Percentiles rank a stretch among this genome's conserved stretches.
phyloP scores from a whole-genome alignment of 1,140 invertebrate genomes.

The Branchinecta lindahli region DNA sequence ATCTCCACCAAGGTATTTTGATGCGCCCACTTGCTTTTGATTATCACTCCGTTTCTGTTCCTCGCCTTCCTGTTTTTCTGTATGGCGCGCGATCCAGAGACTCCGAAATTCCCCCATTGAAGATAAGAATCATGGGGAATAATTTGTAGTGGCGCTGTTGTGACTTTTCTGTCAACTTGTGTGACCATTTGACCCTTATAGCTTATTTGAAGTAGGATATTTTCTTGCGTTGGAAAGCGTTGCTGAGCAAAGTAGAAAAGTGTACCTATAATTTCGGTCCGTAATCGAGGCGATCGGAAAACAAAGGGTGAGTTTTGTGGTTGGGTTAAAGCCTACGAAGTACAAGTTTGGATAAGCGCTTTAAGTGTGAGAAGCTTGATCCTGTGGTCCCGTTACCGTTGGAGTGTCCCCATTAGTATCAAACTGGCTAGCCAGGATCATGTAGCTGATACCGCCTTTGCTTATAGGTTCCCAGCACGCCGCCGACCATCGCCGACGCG shows the following conservation, averaged over 20 bases:
- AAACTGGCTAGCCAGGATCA: not conserved
- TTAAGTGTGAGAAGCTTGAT: not conserved
- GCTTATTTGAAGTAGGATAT: not conserved
- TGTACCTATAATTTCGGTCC: too few relatives aligned
- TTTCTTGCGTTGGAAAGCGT: not conserved
- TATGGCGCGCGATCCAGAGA: slow-evolving; percentile 34
- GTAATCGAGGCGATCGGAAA: too few relatives aligned
- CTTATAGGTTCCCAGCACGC: slow-evolving; percentile 30
- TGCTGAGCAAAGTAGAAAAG: not conserved
- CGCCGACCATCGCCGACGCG: slow-evolving; percentile 23
- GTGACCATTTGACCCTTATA: slow-evolving; percentile 2
- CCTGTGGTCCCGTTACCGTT: not conserved
- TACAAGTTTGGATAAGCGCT: not conserved
- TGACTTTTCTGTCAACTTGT: slow-evolving; percentile 1
- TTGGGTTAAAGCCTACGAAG: too few relatives aligned
- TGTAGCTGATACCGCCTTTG: slow-evolving; percentile 3
- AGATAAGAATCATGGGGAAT: too few relatives aligned
- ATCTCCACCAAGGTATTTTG: slow-evolving; percentile 28
- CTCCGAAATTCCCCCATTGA: slow-evolving; percentile 19
- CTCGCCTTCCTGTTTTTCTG: too few relatives aligned
- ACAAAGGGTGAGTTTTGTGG: too few relatives aligned
- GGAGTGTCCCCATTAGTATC: not conserved
- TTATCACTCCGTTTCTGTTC: slow-evolving; percentile 19
- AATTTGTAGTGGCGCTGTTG: not conserved
- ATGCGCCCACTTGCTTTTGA: slow-evolving; percentile 23